Evolutionary conservation across 1,140 invertebrate species (phyloP).

Genomic region (Drosophila guanche): DNA sequence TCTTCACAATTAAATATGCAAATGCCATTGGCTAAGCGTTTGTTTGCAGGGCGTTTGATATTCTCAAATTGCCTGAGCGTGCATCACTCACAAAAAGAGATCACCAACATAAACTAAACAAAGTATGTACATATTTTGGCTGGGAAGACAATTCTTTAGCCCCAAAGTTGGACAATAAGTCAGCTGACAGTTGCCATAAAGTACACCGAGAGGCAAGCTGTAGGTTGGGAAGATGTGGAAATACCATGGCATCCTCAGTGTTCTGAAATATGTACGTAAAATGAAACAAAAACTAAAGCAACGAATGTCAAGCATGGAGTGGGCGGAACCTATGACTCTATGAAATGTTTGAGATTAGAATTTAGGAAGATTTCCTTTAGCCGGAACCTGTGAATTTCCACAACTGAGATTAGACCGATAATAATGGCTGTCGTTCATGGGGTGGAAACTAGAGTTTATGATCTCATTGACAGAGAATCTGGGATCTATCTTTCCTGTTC

Average conservation of each 20-base stretch:
- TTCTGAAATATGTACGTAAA: too few relatives aligned
- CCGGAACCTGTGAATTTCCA: constrained; percentile 43
- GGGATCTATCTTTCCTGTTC: background rate
- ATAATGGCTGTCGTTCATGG: constrained; percentile 5
- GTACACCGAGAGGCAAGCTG: too few relatives aligned
- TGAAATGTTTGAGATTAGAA: background rate
- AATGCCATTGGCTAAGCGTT: constrained; percentile 54
- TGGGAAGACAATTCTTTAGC: too few relatives aligned
- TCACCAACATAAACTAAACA: too few relatives aligned
- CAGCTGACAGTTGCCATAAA: too few relatives aligned
- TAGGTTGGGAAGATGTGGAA: too few relatives aligned
- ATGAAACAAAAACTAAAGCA: too few relatives aligned
- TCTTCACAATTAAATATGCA: constrained; percentile 75
- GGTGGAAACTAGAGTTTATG: constrained; percentile 1
- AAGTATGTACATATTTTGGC: too few relatives aligned
- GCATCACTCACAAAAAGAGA: too few relatives aligned
- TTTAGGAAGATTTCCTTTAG: constrained; percentile 3
- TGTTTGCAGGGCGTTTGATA: constrained; percentile 41
- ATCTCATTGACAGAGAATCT: constrained; percentile 18
- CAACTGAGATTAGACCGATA: constrained; percentile 26
- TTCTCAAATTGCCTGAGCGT: constrained; percentile 1
- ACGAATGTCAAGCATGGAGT: too few relatives aligned
- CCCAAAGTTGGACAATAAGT: too few relatives aligned
- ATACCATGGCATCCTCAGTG: too few relatives aligned
- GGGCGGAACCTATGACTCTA: background rate